phyloP scores from a whole-genome alignment of 2,113 vertebrate genomes.

The Steatornis caripensis region DNA sequence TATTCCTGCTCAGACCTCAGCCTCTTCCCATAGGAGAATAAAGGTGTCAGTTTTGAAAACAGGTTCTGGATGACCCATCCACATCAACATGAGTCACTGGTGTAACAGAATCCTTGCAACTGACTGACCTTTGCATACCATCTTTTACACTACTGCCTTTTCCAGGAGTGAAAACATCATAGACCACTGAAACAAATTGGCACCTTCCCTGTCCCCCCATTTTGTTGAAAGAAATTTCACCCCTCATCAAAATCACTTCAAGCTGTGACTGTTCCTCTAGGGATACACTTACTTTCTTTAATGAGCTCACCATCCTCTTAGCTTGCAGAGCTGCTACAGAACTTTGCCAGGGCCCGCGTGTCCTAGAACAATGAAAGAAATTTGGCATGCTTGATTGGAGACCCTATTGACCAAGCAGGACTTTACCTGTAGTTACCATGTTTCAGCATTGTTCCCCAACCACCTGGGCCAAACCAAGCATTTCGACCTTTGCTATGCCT shows the following conservation, averaged over 20 bases:
- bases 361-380: conserved; percentile 39
- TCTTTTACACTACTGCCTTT: neutral
- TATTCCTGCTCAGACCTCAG: neutral
- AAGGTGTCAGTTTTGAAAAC: neutral
- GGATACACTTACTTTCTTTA: neutral
- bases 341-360: neutral
- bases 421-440: neutral
- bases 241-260: neutral
- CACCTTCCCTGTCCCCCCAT: neutral
- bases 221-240: neutral
- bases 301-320: neutral
- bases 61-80: neutral
- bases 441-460: conserved; percentile 35
- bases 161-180: neutral
- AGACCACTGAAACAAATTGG: neutral
- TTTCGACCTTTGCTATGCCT: conserved; percentile 13
- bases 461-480: conserved; percentile 55
- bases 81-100: neutral
- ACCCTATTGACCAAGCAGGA: neutral
- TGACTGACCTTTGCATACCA: neutral
- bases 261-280: neutral
- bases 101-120: neutral
- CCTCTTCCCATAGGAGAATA: neutral
- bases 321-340: neutral
- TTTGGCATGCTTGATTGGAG: conserved; percentile 20